Conservation (phyloP, 2,797 vertebrate genomes). For the Oophaga sylvatica region DNA sequence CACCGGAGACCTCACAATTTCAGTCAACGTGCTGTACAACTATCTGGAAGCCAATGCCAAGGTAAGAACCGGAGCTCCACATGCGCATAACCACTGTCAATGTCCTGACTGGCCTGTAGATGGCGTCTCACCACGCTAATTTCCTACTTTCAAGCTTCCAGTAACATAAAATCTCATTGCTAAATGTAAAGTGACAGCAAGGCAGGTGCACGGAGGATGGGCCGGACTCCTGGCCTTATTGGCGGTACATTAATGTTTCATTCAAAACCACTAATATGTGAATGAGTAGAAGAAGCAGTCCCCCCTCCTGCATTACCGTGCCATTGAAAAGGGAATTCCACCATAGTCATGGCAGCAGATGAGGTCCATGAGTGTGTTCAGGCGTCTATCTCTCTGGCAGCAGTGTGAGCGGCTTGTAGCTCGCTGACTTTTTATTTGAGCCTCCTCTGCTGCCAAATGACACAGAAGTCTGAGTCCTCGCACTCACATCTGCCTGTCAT, state of each 20-base stretch:
- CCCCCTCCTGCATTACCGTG: no score
- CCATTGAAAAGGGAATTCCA: no score
- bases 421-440: not conserved
- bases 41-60: conserved; percentile 91
- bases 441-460: not conserved
- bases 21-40: conserved; percentile 89
- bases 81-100: not conserved
- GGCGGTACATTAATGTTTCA: not conserved
- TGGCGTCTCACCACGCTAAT: not conserved
- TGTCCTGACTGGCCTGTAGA: not conserved
- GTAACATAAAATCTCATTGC: not conserved
- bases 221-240: not conserved
- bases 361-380: not conserved
- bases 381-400: not conserved
- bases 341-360: no score
- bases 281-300: no score
- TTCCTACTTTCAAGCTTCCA: not conserved
- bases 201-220: not conserved
- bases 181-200: not conserved
- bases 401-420: not conserved
- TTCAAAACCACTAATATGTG: not conserved
- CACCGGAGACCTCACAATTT: conserved; percentile 92
- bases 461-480: not conserved
- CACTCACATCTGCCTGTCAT: not conserved
- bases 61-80: conserved; percentile 68